Base-by-base conservation (phyloP, 2,113 vertebrate genomes). In the Hippocampus barbouri region DNA sequence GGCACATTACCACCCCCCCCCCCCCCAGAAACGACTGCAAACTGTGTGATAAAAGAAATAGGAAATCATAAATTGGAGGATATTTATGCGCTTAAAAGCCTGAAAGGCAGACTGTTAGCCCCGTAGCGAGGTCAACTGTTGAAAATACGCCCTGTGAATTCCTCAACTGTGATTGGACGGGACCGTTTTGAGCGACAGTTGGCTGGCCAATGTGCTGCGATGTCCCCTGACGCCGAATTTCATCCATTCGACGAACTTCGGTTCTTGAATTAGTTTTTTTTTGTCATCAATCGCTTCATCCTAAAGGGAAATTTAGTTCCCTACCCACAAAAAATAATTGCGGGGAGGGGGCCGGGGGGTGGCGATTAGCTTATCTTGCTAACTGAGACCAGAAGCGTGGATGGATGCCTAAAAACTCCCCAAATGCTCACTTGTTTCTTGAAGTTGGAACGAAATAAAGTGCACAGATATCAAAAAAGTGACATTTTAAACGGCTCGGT, bases 81-180 rank as follows among this genome's bases (percentile, higher is more conserved):
- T 64, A 43, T 64, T 64, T 64, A 64, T 41, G 62, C 23, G 62
- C 62, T 65, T 43, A 14, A 23, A 43, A 40, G 62, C 62, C 64
- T 66, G 41, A 66, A 47, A 66, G 61, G 43, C 23, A 27, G 16
- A 61, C 27, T 34, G 59, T 61, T 61, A 34, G 30, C 59, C 23
- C 12, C 56, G 59, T 61, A 34, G 59, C 16, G 59, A 34, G 59
- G 27, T 59, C 56, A 27, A 27, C 56, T 14, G 23, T 27, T 27
- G 56, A 38, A 4, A 15, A 59, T 16, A 27, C 23, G 56, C 8
- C 23, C 23, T 14, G 56, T 5, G 14, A 27, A 59, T 59, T 14
- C 12, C 5, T 59, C 25, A 14, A 23, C 8, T 14, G 62, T 12
- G 40, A 45, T 47, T 25, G 64, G 64, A 66, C 2, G 41, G 12